Evolutionary conservation across 2,113 vertebrate species (phyloP).

Genomic region (Malurus elegans): DNA sequence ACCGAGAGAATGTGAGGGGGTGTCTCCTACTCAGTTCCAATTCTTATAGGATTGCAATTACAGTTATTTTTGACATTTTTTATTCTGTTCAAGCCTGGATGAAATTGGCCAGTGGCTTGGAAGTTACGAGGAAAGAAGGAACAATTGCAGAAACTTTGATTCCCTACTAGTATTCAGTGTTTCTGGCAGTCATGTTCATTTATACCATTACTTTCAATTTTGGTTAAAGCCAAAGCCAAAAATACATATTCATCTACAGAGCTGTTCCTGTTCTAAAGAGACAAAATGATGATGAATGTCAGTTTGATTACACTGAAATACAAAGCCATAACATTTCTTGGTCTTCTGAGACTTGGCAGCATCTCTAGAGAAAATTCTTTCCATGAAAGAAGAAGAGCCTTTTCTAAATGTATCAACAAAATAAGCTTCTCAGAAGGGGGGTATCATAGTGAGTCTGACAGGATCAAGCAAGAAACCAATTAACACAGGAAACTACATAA

Average conservation of each 20-base stretch:
- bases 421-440: not conserved
- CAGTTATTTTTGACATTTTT: slow-evolving; percentile 37
- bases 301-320: slow-evolving; percentile 3
- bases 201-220: not conserved
- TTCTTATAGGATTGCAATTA: not conserved
- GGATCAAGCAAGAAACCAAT: not conserved
- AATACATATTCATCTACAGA: not conserved
- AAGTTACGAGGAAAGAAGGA: not conserved
- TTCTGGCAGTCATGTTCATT: not conserved
- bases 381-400: not conserved
- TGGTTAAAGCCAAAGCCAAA: not conserved
- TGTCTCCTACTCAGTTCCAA: not conserved
- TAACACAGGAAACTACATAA: not conserved
- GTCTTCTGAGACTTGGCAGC: slow-evolving; percentile 1
- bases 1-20: not conserved
- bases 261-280: not conserved
- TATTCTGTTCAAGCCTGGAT: not conserved
- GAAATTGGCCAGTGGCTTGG: not conserved
- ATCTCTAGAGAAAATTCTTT: slow-evolving; percentile 6
- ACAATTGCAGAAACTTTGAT: not conserved
- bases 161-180: not conserved
- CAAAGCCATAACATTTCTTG: not conserved
- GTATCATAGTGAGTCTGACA: not conserved
- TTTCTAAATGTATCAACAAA: not conserved
- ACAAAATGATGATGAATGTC: not conserved